Conservation (phyloP, 2,113 vertebrate species). For the Gopherus flavomarginatus region DNA sequence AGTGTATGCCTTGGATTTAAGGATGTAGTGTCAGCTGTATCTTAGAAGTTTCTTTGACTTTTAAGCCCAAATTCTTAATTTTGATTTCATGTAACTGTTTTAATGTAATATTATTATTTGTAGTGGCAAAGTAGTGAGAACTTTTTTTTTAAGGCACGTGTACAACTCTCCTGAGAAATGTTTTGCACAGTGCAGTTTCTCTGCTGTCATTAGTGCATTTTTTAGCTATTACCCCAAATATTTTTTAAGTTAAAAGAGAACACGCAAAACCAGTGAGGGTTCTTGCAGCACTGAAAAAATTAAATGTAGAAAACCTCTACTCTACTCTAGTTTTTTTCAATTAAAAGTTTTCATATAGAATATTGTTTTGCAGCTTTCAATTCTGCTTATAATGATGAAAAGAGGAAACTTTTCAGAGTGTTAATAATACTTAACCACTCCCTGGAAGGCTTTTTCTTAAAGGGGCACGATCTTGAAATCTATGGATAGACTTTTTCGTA, state of each 20-base stretch:
- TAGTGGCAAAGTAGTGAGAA: neutral
- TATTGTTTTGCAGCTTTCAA: constrained; percentile 20
- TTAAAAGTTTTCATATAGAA: constrained; percentile 14
- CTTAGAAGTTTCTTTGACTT: neutral
- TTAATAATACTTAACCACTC: constrained; percentile 18
- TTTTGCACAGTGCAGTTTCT: neutral
- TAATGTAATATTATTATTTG: neutral
- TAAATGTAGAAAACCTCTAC: constrained; percentile 1
- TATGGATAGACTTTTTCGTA: neutral
- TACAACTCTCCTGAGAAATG: neutral
- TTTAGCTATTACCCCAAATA: neutral
- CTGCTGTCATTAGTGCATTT: neutral
- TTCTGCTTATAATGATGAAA: neutral
- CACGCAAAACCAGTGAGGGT: neutral
- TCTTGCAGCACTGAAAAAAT: neutral
- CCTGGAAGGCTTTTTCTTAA: constrained; percentile 27
- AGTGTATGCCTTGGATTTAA: neutral
- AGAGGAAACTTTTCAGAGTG: constrained; percentile 30
- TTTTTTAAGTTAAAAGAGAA: neutral
- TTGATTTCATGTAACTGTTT: too few species aligned
- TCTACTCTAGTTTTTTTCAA: neutral
- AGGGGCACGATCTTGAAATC: neutral
- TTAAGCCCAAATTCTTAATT: neutral
- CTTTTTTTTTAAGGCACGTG: neutral
- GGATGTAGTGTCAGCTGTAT: neutral